Evolutionary conservation across 2,888 invertebrate genomes (phyloP).

Genomic region (Drosophila nigricruria): DNA sequence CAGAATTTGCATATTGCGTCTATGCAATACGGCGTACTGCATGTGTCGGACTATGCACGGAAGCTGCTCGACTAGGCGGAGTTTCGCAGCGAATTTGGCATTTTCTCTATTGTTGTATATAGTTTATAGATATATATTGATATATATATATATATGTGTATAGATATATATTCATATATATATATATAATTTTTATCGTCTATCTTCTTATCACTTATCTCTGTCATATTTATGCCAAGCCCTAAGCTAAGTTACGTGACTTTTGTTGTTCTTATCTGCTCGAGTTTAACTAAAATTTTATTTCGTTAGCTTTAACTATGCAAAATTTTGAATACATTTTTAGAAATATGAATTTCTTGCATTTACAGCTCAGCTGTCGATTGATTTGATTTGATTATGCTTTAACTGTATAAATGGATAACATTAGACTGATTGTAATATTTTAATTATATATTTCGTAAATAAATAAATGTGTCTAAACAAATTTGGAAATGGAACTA

Average conservation of each 20-base stretch:
- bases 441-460: background rate
- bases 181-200: background rate
- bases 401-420: background rate
- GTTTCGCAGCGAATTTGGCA: no score
- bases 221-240: constrained; percentile 10
- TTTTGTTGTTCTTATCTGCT: background rate
- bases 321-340: background rate
- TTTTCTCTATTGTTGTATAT: background rate
- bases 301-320: background rate
- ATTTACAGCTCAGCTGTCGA: background rate
- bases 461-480: background rate
- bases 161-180: background rate
- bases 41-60: constrained; percentile 77
- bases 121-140: background rate
- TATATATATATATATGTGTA: background rate
- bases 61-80: background rate
- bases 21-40: constrained; percentile 77
- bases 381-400: no score
- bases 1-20: constrained; percentile 86
- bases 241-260: background rate
- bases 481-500: background rate
- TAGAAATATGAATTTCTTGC: background rate
- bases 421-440: background rate
- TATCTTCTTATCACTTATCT: background rate
- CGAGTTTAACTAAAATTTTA: background rate